Evolutionary conservation across 2,888 invertebrate species (phyloP).

Genomic region (Deilephila elpenor): DNA sequence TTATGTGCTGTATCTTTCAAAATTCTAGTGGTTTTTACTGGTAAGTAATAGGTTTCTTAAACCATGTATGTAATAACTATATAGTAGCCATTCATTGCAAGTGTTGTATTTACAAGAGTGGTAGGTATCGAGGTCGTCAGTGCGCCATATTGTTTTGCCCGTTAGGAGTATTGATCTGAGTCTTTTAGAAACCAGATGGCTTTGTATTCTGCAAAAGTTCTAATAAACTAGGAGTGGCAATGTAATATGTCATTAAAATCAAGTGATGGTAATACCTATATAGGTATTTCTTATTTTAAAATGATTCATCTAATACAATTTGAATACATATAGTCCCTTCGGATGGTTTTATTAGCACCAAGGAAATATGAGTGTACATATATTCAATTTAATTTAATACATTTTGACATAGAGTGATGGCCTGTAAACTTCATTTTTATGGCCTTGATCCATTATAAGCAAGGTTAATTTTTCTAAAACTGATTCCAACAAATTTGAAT

Average conservation of each 20-base stretch:
- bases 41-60: constrained; percentile 47
- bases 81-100: background rate
- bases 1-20: constrained; percentile 42
- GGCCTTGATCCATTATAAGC: background rate
- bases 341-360: background rate
- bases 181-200: background rate
- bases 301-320: too few species aligned
- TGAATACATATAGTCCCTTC: too few species aligned
- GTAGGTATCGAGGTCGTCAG: background rate
- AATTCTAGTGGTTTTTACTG: constrained; percentile 57
- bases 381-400: background rate
- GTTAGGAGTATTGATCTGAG: background rate
- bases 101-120: background rate
- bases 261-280: too few species aligned
- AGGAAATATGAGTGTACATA: background rate
- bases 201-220: too few species aligned
- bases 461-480: background rate
- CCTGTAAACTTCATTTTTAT: background rate
- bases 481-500: background rate
- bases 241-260: too few species aligned
- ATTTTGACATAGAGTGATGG: background rate
- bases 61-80: background rate
- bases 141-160: constrained; percentile 16
- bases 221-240: too few species aligned
- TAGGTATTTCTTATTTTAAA: too few species aligned